Conservation (phyloP, 2,888 invertebrate species). For the Reticulitermes lucifugus region DNA sequence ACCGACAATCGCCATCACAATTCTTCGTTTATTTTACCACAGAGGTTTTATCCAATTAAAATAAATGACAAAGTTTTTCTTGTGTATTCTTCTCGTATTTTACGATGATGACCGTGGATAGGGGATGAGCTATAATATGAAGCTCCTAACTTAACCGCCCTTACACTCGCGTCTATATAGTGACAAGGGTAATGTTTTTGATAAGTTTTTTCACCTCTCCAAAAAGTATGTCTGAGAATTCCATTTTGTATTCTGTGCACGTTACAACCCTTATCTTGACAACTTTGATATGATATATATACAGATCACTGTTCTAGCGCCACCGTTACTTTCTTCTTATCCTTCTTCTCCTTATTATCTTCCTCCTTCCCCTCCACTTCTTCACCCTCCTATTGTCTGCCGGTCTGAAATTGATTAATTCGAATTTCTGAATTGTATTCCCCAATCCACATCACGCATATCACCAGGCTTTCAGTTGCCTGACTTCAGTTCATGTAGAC, state of each 20-base stretch:
- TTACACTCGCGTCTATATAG: background rate
- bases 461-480: no score
- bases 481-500: no score
- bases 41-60: constrained; percentile 64
- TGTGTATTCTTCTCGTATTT: constrained; percentile 28
- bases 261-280: constrained; percentile 6
- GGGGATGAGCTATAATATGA: background rate
- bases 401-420: no score
- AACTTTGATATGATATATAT: constrained; percentile 10
- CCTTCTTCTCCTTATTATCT: background rate
- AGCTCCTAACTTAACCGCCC: background rate
- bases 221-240: background rate
- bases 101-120: constrained; percentile 13
- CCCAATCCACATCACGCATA: no score
- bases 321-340: background rate
- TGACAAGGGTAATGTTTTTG: background rate
- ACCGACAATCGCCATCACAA: constrained; percentile 46
- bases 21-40: constrained; percentile 62
- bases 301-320: background rate
- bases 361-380: background rate
- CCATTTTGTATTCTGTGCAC: background rate
- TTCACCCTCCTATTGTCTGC: background rate
- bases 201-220: background rate
- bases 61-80: constrained; percentile 53
- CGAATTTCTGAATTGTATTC: no score